A percentile compares a stretch with the other conserved stretches of the same genome.
Conservation (phyloP, 2,888 invertebrate genomes). For the Acrobasis consociella region DNA sequence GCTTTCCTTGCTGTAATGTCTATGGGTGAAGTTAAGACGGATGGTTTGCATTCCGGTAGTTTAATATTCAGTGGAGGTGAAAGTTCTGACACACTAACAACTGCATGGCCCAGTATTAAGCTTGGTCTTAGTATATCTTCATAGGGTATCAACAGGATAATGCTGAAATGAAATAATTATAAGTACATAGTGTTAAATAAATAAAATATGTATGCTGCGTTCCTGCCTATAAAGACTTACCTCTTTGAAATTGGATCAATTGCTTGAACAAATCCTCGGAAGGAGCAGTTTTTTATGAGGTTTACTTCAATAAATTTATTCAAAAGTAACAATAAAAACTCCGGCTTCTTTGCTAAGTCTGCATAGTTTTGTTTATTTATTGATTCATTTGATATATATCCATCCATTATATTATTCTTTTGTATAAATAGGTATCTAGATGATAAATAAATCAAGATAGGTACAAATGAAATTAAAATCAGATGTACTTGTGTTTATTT, state of each 20-base stretch:
- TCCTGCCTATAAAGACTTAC: constrained; percentile 40
- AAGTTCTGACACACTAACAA: constrained; percentile 48
- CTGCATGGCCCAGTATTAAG: constrained; percentile 65
- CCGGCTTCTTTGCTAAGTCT: constrained; percentile 42
- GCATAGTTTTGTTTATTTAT: neutral
- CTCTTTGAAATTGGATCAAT: constrained; percentile 65
- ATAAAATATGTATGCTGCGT: neutral
- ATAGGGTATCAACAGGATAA: constrained; percentile 55
- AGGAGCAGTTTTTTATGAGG: constrained; percentile 49
- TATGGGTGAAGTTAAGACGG: constrained; percentile 29
- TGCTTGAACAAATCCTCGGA: constrained; percentile 61
- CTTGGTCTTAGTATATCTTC: constrained; percentile 48
- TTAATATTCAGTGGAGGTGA: constrained; percentile 33
- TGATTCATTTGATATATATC: neutral
- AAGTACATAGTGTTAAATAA: no score
- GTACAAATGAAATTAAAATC: no score
- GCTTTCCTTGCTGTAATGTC: constrained; percentile 47
- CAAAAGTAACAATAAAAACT: constrained; percentile 41
- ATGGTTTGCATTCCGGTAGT: constrained; percentile 41
- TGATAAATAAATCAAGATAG: no score
- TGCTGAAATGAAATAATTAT: constrained; percentile 49
- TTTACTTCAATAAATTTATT: constrained; percentile 60
- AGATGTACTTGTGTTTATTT: no score
- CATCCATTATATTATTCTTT: neutral
- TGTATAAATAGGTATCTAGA: no score